Conservation (phyloP, 1,140 invertebrate species). For the Bombus breviceps region DNA sequence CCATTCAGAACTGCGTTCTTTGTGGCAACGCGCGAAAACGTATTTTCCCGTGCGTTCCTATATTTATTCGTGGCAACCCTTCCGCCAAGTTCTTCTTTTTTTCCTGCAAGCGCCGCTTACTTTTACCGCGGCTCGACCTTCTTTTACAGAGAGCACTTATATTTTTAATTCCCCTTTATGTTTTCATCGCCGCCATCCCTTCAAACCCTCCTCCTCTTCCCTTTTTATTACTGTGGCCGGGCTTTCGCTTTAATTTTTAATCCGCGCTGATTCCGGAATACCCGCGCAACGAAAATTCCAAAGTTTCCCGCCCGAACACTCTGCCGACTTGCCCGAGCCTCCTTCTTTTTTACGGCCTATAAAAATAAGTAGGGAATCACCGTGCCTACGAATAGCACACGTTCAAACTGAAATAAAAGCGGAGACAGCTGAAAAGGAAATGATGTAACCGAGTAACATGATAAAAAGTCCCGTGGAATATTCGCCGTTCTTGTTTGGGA, state of each 20-base stretch:
- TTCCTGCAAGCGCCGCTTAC: background rate
- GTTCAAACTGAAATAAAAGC: background rate
- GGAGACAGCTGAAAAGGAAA: background rate
- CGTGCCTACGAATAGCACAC: background rate
- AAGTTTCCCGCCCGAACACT: slow-evolving; percentile 11
- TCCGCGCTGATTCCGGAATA: slow-evolving; percentile 30
- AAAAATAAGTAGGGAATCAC: slow-evolving; percentile 2
- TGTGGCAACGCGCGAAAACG: slow-evolving; percentile 21
- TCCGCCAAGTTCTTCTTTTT: background rate
- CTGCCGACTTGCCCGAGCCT: too few relatives aligned
- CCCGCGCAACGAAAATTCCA: slow-evolving; percentile 26
- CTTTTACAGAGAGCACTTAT: slow-evolving; percentile 42
- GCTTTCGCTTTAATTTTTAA: slow-evolving; percentile 45
- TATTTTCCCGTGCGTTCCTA: slow-evolving; percentile 24
- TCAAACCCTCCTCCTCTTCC: background rate
- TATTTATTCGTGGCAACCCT: slow-evolving; percentile 30
- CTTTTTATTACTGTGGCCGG: background rate
- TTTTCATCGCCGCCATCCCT: background rate
- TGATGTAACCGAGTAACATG: background rate
- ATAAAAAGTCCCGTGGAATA: background rate
- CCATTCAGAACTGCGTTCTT: slow-evolving; percentile 10
- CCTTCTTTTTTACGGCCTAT: background rate
- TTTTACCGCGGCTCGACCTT: slow-evolving; percentile 33
- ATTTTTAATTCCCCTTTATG: slow-evolving; percentile 49
- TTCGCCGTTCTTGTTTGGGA: background rate